Evolutionary conservation across 2,888 invertebrate species (phyloP).

Genomic region (Amblyteles armatorius): DNA sequence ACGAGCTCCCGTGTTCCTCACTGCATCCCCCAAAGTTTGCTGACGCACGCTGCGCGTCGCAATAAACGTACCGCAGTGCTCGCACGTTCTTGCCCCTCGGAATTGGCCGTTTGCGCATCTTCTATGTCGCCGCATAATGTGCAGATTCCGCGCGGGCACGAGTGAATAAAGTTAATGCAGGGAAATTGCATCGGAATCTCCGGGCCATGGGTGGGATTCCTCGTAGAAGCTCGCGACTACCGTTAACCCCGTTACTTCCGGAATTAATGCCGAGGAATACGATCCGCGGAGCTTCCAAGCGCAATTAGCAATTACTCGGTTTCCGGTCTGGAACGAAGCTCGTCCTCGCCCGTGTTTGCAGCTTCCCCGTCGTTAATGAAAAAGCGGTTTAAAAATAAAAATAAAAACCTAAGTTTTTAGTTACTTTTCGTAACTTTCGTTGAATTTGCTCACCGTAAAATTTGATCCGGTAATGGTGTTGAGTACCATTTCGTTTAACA

Average conservation of each 20-base stretch:
- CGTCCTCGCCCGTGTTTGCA: slow-evolving; percentile 1
- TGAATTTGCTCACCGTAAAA: too few species aligned
- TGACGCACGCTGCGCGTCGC: background rate
- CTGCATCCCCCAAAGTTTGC: slow-evolving; percentile 22
- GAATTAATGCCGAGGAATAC: slow-evolving; percentile 21
- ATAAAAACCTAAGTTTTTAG: too few species aligned
- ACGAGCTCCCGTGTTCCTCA: slow-evolving; percentile 7
- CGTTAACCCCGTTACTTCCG: slow-evolving; percentile 25
- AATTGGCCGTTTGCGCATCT: background rate
- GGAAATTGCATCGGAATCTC: slow-evolving; percentile 20
- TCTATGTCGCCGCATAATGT: background rate
- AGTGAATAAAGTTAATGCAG: slow-evolving; percentile 14
- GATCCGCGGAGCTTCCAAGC: slow-evolving; percentile 52
- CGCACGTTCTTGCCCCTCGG: background rate
- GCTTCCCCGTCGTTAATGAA: background rate
- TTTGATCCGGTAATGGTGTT: too few species aligned
- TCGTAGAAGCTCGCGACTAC: slow-evolving; percentile 28
- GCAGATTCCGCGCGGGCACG: background rate
- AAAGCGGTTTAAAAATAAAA: too few species aligned
- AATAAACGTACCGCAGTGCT: background rate
- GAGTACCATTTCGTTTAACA: too few species aligned
- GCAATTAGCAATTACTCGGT: slow-evolving; percentile 67
- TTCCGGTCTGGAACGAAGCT: slow-evolving; percentile 38
- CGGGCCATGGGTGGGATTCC: slow-evolving; percentile 12
- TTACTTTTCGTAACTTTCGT: too few species aligned